phyloP scores from a whole-genome alignment of 2,113 vertebrate species.

The Onychostruthus taczanowskii region DNA sequence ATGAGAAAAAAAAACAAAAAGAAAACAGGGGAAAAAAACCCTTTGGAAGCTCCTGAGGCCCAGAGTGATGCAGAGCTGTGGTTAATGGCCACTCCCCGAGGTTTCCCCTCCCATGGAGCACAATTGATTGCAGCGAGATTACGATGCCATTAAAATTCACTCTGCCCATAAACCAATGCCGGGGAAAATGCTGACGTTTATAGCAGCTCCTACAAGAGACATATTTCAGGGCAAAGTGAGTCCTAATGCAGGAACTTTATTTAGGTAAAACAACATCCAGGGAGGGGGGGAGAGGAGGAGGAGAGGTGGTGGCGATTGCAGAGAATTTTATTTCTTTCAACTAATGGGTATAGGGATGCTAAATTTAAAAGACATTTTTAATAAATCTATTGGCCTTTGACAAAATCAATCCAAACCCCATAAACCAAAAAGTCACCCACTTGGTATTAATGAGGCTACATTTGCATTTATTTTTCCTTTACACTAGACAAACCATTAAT shows the following conservation, averaged over 20 bases:
- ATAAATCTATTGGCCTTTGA: conserved; percentile 86
- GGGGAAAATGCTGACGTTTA: conserved; percentile 81
- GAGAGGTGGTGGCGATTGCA: conserved; percentile 71
- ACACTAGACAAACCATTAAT: conserved; percentile 85
- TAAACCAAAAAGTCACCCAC: conserved; percentile 85
- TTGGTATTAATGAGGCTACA: conserved; percentile 84
- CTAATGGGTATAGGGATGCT: conserved; percentile 80
- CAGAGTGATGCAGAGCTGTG: conserved; percentile 72
- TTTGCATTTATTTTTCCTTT: conserved; percentile 87
- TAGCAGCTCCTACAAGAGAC: conserved; percentile 80
- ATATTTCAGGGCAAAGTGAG: conserved; percentile 83
- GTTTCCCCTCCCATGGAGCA: conserved; percentile 24
- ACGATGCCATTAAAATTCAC: conserved; percentile 84
- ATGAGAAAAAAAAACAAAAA: not conserved
- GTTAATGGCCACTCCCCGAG: conserved; percentile 74
- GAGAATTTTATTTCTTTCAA: conserved; percentile 80
- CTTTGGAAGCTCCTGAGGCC: conserved; percentile 41
- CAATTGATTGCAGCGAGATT: conserved; percentile 81
- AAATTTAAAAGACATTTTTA: conserved; percentile 84
- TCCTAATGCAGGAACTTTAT: conserved; percentile 82
- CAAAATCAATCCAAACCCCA: conserved; percentile 85
- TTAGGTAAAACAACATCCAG: conserved; percentile 80
- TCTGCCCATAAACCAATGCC: conserved; percentile 78
- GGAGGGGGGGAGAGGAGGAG: conserved; percentile 51
- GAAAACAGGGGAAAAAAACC: not conserved